Percentiles rank a stretch among this genome's conserved stretches.
These are phyloP conservation scores for Bufo gargarizans DNA, from an alignment of 2,113 vertebrate species.

Conservation along the genomic window DNA sequence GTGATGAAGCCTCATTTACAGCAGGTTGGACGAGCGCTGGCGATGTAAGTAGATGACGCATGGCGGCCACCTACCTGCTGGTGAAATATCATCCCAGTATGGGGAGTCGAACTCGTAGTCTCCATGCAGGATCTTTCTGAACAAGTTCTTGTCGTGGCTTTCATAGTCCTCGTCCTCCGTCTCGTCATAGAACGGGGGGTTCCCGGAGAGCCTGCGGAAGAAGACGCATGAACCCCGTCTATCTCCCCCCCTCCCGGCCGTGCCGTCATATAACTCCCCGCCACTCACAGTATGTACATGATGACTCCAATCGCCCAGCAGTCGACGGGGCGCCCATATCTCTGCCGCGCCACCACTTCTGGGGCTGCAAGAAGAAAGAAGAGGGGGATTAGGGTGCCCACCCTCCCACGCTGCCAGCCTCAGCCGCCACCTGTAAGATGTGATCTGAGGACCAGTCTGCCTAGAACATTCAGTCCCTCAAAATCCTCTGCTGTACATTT, in stretches of 20 bases:
- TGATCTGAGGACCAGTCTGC: too few species aligned
- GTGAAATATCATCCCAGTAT: slow-evolving; percentile 97
- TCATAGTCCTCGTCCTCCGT: slow-evolving; percentile 94
- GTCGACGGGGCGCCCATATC: slow-evolving; percentile 93
- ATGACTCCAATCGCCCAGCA: slow-evolving; percentile 98
- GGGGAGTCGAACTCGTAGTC: slow-evolving; percentile 97
- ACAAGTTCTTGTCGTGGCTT: slow-evolving; percentile 97
- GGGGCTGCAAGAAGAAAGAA: slow-evolving; percentile 76
- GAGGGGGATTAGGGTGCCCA: background rate
- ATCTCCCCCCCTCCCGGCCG: too few species aligned
- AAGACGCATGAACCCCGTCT: background rate
- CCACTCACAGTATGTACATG: slow-evolving; percentile 97
- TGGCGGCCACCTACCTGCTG: slow-evolving; percentile 79
- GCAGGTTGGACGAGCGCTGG: too few species aligned
- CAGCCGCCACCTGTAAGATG: too few species aligned
- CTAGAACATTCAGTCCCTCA: too few species aligned
- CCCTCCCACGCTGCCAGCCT: background rate
- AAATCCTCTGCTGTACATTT: too few species aligned
- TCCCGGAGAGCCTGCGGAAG: slow-evolving; percentile 88
- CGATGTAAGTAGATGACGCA: too few species aligned
- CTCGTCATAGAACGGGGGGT: slow-evolving; percentile 97
- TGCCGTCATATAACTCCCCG: background rate
- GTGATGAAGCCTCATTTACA: too few species aligned
- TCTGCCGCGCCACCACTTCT: slow-evolving; percentile 94
- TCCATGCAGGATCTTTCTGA: slow-evolving; percentile 94